These are phyloP conservation scores for Macquaria australasica DNA, from an alignment of 2,113 vertebrate genomes.

Conservation along the genomic window DNA sequence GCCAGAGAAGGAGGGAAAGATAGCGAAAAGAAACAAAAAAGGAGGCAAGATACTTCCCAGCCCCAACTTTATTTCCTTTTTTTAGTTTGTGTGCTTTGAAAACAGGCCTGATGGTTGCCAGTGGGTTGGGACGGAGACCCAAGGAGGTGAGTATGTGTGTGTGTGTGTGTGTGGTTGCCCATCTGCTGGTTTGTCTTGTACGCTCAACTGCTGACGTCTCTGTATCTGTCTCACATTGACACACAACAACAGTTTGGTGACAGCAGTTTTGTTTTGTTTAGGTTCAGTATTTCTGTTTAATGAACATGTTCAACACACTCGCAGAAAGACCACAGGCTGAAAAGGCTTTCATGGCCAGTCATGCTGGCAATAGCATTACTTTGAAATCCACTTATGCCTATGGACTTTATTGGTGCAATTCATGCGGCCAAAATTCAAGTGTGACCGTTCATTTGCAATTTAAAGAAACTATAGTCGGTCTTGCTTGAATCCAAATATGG, in stretches of 20 bases:
- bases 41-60: slow-evolving; percentile 47
- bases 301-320: slow-evolving; percentile 25
- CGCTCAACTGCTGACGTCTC: slow-evolving; percentile 34
- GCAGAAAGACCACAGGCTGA: slow-evolving; percentile 6
- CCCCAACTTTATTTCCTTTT: slow-evolving; percentile 56
- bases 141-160: slow-evolving; percentile 68
- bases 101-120: slow-evolving; percentile 53
- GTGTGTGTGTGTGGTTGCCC: slow-evolving; percentile 26
- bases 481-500: neutral
- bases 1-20: slow-evolving; percentile 73
- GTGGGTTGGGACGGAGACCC: slow-evolving; percentile 44
- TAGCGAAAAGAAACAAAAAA: slow-evolving; percentile 66
- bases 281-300: slow-evolving; percentile 20
- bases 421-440: slow-evolving; percentile 7
- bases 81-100: slow-evolving; percentile 60
- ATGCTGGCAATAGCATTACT: slow-evolving; percentile 8
- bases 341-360: neutral
- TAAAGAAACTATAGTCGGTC: neutral
- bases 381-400: slow-evolving; percentile 23
- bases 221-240: slow-evolving; percentile 36
- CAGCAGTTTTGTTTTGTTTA: neutral
- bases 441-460: slow-evolving; percentile 5
- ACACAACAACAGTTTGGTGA: slow-evolving; percentile 16
- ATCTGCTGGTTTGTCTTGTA: slow-evolving; percentile 31
- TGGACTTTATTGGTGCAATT: slow-evolving; percentile 17